These are phyloP conservation scores for Cephalopterus ornatus DNA, from an alignment of 2,113 vertebrate species.

Conservation along the genomic window DNA sequence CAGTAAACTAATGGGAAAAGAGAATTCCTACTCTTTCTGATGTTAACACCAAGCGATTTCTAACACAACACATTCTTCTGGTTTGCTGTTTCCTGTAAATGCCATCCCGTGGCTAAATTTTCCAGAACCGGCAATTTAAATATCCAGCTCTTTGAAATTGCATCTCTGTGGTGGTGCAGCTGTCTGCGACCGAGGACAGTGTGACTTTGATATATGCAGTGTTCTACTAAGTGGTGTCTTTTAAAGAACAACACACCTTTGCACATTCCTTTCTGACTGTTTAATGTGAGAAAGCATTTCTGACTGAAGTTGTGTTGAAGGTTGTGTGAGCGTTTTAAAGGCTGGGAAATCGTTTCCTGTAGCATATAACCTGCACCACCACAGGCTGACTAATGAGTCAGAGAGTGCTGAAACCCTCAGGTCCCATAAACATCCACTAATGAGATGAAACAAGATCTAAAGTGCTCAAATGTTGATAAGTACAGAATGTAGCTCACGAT, in stretches of 20 bases:
- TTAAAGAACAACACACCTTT: background rate
- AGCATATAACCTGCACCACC: background rate
- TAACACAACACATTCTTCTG: background rate
- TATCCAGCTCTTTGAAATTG: slow-evolving; percentile 7
- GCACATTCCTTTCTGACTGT: background rate
- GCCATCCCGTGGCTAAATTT: background rate
- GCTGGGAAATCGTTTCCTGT: background rate
- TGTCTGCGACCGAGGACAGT: background rate
- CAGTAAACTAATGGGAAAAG: background rate
- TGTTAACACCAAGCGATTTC: background rate
- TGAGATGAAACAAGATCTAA: slow-evolving; percentile 31
- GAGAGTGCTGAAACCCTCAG: slow-evolving; percentile 27
- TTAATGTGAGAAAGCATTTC: background rate
- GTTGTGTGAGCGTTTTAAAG: background rate
- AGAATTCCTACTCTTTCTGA: background rate
- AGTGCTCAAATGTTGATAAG: slow-evolving; percentile 42
- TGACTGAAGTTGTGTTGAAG: background rate
- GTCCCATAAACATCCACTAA: slow-evolving; percentile 58
- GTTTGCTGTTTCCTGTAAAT: slow-evolving; percentile 5
- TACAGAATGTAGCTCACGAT: slow-evolving; percentile 42
- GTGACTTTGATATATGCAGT: background rate
- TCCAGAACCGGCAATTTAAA: slow-evolving; percentile 20
- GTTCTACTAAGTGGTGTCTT: background rate
- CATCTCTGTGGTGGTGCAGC: background rate
- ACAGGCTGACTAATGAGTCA: slow-evolving; percentile 39